phyloP scores from a whole-genome alignment of 2,888 invertebrate species.

The Deilephila elpenor region DNA sequence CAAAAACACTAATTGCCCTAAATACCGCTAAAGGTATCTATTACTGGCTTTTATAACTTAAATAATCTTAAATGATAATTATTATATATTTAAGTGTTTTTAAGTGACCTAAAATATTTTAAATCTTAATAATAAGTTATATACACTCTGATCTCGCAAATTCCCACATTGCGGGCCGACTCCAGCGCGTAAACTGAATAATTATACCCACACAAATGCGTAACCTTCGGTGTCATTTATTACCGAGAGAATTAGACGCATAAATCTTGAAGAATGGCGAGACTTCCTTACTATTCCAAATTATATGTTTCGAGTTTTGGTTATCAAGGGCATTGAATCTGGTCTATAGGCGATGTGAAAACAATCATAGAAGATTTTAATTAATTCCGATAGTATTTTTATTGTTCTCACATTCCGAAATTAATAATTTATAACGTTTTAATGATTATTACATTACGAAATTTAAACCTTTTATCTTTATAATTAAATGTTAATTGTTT shows the following conservation, averaged over 20 bases:
- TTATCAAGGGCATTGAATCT: background rate
- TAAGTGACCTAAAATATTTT: background rate
- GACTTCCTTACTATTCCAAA: slow-evolving; percentile 25
- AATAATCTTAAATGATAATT: too few relatives aligned
- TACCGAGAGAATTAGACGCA: slow-evolving; percentile 16
- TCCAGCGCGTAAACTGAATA: slow-evolving; percentile 47
- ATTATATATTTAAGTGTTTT: too few relatives aligned
- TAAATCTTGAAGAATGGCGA: slow-evolving; percentile 22
- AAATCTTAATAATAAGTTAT: background rate
- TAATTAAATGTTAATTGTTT: too few relatives aligned
- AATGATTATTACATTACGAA: too few relatives aligned
- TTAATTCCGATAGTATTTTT: background rate
- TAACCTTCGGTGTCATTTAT: slow-evolving; percentile 46
- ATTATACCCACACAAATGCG: slow-evolving; percentile 49
- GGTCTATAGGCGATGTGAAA: background rate
- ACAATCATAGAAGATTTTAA: background rate
- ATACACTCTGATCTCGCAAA: background rate
- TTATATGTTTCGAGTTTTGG: slow-evolving; percentile 17
- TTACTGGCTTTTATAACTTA: too few relatives aligned
- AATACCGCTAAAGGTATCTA: too few relatives aligned
- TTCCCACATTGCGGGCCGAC: slow-evolving; percentile 26
- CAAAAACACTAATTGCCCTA: too few relatives aligned
- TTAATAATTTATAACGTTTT: too few relatives aligned
- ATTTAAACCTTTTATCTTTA: too few relatives aligned
- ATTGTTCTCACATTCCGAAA: too few relatives aligned